Conservation (phyloP, 2,888 invertebrate species). For the Litoditis marina region DNA sequence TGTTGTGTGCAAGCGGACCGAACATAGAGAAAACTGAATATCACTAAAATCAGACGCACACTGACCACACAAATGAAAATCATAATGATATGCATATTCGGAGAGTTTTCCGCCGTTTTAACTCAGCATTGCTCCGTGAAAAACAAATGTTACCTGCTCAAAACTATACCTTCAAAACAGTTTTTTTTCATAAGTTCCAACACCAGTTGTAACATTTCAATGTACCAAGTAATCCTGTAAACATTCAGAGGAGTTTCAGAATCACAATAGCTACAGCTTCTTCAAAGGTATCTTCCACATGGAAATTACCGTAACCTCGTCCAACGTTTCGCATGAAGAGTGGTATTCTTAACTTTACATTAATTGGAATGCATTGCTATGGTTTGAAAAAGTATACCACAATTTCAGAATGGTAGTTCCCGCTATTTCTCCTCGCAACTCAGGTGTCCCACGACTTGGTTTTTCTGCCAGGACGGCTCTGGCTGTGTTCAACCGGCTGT, state of each 20-base stretch:
- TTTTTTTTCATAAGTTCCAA: too few relatives aligned
- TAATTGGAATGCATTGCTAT: neutral
- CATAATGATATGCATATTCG: too few relatives aligned
- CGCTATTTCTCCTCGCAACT: constrained; percentile 11
- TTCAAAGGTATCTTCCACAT: constrained; percentile 3
- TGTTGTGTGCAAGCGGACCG: too few relatives aligned
- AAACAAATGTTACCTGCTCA: too few relatives aligned
- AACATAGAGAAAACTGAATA: too few relatives aligned
- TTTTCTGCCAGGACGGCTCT: constrained; percentile 36
- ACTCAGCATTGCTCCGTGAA: too few relatives aligned
- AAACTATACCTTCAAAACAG: too few relatives aligned
- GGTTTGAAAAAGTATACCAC: neutral
- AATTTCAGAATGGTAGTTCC: neutral
- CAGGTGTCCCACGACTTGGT: constrained; percentile 39
- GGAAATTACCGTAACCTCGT: constrained; percentile 10
- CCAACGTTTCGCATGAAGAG: neutral
- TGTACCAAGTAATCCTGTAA: too few relatives aligned
- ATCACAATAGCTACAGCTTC: constrained; percentile 3
- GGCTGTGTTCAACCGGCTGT: constrained; percentile 25
- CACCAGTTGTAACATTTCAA: too few relatives aligned
- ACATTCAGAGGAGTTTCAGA: constrained; percentile 2
- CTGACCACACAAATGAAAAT: too few relatives aligned
- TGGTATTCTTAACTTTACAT: neutral
- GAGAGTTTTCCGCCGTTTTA: too few relatives aligned
- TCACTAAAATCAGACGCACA: too few relatives aligned